Conservation (phyloP, 2,888 invertebrate species). For the Eupithecia dodoneata region DNA sequence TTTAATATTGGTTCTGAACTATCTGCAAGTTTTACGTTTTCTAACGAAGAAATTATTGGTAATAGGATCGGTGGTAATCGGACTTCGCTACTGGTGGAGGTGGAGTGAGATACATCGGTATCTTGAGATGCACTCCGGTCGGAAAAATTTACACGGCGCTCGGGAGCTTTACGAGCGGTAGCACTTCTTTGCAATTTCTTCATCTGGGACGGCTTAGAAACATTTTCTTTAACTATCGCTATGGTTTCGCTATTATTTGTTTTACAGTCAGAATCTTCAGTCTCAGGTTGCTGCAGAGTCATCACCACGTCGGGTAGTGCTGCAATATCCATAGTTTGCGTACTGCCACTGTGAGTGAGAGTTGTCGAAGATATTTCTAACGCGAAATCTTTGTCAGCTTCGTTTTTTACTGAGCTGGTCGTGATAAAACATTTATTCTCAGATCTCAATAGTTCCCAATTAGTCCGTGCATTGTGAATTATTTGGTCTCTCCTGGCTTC, state of each 20-base stretch:
- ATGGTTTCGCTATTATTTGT: slow-evolving; percentile 62
- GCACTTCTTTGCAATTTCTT: slow-evolving; percentile 76
- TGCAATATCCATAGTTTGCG: slow-evolving; percentile 60
- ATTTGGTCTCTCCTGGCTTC: slow-evolving; percentile 91
- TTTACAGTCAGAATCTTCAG: slow-evolving; percentile 67
- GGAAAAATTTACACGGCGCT: slow-evolving; percentile 82
- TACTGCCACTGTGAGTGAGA: slow-evolving; percentile 51
- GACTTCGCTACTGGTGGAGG: slow-evolving; percentile 85
- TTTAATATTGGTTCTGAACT: slow-evolving; percentile 73
- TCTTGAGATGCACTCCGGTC: slow-evolving; percentile 85
- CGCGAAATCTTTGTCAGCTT: slow-evolving; percentile 67
- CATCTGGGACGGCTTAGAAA: slow-evolving; percentile 54
- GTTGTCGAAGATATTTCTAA: slow-evolving; percentile 56
- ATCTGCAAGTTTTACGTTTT: slow-evolving; percentile 77
- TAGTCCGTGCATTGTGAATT: slow-evolving; percentile 93
- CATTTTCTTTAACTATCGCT: slow-evolving; percentile 52
- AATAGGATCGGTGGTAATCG: slow-evolving; percentile 89
- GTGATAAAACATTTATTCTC: slow-evolving; percentile 85
- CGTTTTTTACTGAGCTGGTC: slow-evolving; percentile 63
- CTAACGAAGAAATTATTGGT: slow-evolving; percentile 87
- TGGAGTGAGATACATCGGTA: slow-evolving; percentile 85
- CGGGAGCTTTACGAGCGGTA: slow-evolving; percentile 73
- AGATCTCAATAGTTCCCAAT: slow-evolving; percentile 90
- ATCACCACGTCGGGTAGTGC: slow-evolving; percentile 66
- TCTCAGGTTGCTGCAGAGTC: slow-evolving; percentile 62